Conservation (phyloP, 1,140 invertebrate genomes). For the Kradibia gibbosae region DNA sequence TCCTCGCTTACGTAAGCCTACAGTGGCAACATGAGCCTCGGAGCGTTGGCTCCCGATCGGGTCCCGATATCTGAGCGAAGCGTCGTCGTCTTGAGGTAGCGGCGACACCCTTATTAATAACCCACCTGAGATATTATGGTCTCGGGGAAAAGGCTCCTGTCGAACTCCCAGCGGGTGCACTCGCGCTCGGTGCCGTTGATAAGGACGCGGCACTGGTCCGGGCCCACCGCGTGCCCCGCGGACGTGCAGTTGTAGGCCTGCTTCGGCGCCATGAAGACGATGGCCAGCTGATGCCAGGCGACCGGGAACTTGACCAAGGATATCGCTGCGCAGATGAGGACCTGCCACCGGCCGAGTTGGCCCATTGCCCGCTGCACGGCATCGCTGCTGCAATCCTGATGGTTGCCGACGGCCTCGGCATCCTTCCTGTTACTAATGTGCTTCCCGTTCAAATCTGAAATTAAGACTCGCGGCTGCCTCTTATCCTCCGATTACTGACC, state of each 20-base stretch:
- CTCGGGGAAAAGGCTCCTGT: conserved; percentile 77
- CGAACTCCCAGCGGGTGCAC: conserved; percentile 77
- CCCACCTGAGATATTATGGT: conserved; percentile 79
- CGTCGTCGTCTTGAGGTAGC: too few relatives aligned
- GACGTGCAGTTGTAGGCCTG: conserved; percentile 69
- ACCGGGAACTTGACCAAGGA: conserved; percentile 81
- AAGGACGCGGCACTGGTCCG: conserved; percentile 64
- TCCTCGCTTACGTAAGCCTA: too few relatives aligned
- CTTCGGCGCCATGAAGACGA: conserved; percentile 78
- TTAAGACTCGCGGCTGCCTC: too few relatives aligned
- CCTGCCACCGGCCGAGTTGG: conserved; percentile 81
- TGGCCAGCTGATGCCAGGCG: conserved; percentile 80
- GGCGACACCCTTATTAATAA: too few relatives aligned
- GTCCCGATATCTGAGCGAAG: too few relatives aligned
- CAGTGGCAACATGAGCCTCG: too few relatives aligned
- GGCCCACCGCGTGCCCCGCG: conserved; percentile 64
- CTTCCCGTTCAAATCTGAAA: conserved; percentile 61
- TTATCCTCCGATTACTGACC: too few relatives aligned
- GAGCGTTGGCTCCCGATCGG: too few relatives aligned
- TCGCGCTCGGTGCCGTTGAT: conserved; percentile 63
- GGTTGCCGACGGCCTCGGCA: conserved; percentile 42
- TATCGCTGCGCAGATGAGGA: conserved; percentile 77
- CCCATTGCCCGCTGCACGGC: conserved; percentile 80
- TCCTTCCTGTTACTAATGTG: conserved; percentile 59
- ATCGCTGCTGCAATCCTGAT: conserved; percentile 73